Evolutionary conservation across 2,797 vertebrate species (phyloP).

Genomic region (Xenopus petersii): DNA sequence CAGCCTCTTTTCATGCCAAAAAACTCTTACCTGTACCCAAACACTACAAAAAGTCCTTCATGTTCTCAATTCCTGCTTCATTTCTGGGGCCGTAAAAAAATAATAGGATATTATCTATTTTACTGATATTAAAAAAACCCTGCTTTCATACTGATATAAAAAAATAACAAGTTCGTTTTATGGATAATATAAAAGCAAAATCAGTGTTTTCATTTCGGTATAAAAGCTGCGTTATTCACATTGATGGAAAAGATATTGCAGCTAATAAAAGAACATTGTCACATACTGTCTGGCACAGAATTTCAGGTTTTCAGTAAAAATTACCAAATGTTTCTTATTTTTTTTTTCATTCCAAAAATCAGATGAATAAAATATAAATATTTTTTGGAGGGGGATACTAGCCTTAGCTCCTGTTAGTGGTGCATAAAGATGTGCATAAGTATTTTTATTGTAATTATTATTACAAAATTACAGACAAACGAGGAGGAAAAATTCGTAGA

Average conservation of each 20-base stretch:
- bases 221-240: conserved; percentile 17
- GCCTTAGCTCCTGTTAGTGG: no score
- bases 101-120: conserved; percentile 22
- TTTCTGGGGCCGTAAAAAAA: conserved; percentile 33
- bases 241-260: conserved; percentile 29
- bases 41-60: conserved; percentile 5
- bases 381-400: no score
- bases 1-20: conserved; percentile 4
- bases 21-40: background rate
- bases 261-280: conserved; percentile 27
- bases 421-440: no score
- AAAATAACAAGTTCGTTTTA: conserved; percentile 22
- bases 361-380: no score
- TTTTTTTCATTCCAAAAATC: no score
- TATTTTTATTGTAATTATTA: no score
- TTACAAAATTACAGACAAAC: no score
- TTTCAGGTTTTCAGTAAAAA: no score
- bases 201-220: conserved; percentile 7
- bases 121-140: conserved; percentile 17
- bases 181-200: conserved; percentile 33
- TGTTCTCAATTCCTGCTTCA: conserved; percentile 1
- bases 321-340: no score
- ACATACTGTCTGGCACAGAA: background rate
- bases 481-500: no score
- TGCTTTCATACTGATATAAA: conserved; percentile 8